phyloP scores from a whole-genome alignment of 2,797 vertebrate genomes.

The Alosa sapidissima region DNA sequence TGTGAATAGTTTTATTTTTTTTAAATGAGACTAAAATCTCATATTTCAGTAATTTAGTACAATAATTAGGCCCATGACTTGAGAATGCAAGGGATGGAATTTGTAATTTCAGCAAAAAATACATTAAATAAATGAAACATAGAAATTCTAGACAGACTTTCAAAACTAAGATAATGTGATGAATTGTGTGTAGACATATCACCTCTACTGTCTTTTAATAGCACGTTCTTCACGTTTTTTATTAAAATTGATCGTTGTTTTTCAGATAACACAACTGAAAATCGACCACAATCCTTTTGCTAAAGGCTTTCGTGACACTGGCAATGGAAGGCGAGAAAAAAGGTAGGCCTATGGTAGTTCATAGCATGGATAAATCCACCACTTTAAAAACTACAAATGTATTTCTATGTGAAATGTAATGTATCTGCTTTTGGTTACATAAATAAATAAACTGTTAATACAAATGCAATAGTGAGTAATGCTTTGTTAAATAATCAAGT shows the following conservation, averaged over 20 bases:
- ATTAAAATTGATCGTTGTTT: constrained; percentile 27
- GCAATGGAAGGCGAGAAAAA: constrained; percentile 95
- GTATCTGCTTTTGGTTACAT: background rate
- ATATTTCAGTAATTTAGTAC: background rate
- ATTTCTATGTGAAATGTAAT: background rate
- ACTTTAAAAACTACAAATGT: background rate
- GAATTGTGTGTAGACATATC: background rate
- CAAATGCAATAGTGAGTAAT: background rate
- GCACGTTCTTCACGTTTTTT: background rate
- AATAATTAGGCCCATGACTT: background rate
- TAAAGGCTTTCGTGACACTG: constrained; percentile 98
- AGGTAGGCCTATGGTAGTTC: constrained; percentile 70
- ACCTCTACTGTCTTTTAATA: background rate
- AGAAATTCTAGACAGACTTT: background rate
- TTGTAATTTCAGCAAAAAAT: background rate
- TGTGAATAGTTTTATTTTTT: constrained; percentile 20
- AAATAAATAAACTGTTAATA: background rate
- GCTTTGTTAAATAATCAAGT: background rate
- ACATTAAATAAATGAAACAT: too few relatives aligned
- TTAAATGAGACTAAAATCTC: background rate
- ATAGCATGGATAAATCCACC: background rate
- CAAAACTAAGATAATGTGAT: too few relatives aligned
- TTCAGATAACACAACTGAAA: constrained; percentile 92
- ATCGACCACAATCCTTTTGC: constrained; percentile 99
- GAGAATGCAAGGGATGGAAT: background rate